These are phyloP conservation scores for Tolmerus cingulatus DNA, from an alignment of 2,888 invertebrate genomes.

Conservation along the genomic window DNA sequence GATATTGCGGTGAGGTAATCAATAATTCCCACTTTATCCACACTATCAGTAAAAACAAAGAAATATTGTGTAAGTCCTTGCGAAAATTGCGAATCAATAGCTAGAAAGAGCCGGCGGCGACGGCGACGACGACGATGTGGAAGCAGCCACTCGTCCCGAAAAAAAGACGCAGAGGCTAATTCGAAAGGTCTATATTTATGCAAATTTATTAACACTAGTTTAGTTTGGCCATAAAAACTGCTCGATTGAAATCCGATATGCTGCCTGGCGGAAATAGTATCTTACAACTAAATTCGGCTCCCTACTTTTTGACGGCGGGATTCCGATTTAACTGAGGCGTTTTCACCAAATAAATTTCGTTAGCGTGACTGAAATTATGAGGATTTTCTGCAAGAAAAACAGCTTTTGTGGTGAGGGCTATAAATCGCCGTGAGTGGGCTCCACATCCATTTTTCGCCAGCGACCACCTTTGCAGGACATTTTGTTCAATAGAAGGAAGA, in stretches of 20 bases:
- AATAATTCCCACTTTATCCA: background rate
- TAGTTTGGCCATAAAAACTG: background rate
- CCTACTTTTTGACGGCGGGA: background rate
- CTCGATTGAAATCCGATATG: constrained; percentile 15
- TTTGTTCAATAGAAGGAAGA: background rate
- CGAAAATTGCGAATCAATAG: constrained; percentile 13
- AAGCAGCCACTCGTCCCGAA: background rate
- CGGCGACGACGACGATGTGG: background rate
- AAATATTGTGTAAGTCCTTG: background rate
- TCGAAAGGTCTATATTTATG: background rate
- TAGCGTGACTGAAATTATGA: constrained; percentile 24
- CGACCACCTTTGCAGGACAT: background rate
- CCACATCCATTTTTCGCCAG: background rate
- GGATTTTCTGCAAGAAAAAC: background rate
- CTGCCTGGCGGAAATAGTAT: background rate
- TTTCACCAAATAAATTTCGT: constrained; percentile 9
- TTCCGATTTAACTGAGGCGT: background rate
- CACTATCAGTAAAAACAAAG: background rate
- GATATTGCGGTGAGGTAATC: background rate
- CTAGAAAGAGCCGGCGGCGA: background rate
- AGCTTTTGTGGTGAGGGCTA: background rate
- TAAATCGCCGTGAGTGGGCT: background rate
- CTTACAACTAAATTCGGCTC: background rate
- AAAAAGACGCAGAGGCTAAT: background rate
- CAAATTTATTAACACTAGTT: background rate